These are phyloP conservation scores for Scrobipalpa atriplicella DNA, from an alignment of 2,888 invertebrate genomes.

Conservation along the genomic window DNA sequence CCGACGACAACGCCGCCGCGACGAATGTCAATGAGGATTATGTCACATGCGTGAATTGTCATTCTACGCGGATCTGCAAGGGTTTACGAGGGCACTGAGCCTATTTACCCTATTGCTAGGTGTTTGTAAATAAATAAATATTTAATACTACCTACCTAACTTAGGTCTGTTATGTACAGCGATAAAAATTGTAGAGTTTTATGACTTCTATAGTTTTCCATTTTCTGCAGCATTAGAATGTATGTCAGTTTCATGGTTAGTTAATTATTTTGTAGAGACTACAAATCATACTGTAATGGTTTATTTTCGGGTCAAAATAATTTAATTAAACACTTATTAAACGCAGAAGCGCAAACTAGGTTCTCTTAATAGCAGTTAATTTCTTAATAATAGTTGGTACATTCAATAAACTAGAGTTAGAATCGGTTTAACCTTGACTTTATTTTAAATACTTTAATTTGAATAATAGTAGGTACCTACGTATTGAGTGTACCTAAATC, in stretches of 20 bases:
- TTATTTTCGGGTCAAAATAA: constrained; percentile 7
- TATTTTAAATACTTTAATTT: neutral
- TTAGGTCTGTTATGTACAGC: neutral
- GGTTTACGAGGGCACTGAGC: neutral
- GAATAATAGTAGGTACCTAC: neutral
- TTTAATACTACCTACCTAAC: neutral
- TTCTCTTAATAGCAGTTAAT: neutral
- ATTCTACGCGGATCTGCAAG: neutral
- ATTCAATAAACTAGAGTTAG: neutral
- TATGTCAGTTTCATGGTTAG: too few species aligned
- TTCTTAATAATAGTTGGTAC: neutral
- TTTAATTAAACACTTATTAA: neutral
- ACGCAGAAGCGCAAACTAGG: neutral
- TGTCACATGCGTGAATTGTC: neutral
- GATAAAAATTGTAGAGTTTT: too few species aligned
- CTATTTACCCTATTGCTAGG: neutral
- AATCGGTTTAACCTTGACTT: neutral
- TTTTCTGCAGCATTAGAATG: too few species aligned
- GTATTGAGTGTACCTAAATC: too few species aligned
- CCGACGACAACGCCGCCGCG: neutral
- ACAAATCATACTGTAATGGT: neutral
- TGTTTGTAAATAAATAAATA: neutral
- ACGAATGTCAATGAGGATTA: constrained; percentile 30
- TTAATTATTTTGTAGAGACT: too few species aligned
- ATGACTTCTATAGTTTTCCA: too few species aligned